Conservation (phyloP, 2,113 vertebrate genomes). For the Nettapus auritus region DNA sequence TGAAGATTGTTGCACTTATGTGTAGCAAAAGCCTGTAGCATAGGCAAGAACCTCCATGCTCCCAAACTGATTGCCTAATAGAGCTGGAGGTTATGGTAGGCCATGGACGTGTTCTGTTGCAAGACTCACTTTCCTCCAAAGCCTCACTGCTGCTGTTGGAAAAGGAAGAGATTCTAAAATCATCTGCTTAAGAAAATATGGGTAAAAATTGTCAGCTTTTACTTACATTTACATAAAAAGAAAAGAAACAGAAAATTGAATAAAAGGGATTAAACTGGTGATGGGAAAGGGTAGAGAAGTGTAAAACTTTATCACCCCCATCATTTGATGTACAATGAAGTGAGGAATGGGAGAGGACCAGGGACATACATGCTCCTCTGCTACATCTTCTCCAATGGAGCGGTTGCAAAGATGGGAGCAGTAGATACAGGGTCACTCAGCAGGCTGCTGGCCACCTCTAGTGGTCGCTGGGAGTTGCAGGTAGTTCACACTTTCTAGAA, state of each 20-base stretch:
- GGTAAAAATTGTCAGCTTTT: neutral
- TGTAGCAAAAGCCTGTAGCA: neutral
- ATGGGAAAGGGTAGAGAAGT: neutral
- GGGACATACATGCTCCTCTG: neutral
- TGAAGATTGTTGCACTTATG: neutral
- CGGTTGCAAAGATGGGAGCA: neutral
- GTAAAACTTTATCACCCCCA: neutral
- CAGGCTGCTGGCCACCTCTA: conserved; percentile 37
- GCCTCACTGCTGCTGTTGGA: neutral
- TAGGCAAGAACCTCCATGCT: neutral
- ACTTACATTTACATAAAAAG: neutral
- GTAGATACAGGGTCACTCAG: neutral
- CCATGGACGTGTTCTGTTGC: neutral
- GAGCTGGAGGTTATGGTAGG: neutral
- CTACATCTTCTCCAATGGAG: neutral
- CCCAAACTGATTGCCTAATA: neutral
- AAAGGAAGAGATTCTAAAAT: neutral
- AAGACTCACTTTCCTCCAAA: neutral
- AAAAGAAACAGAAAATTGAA: neutral
- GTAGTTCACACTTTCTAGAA: conserved; percentile 1
- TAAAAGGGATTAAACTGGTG: neutral
- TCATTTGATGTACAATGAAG: neutral
- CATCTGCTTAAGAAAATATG: neutral
- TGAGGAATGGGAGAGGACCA: neutral
- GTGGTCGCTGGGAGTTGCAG: neutral